phyloP scores from a whole-genome alignment of 2,797 vertebrate species.

The Echiichthys vipera region DNA sequence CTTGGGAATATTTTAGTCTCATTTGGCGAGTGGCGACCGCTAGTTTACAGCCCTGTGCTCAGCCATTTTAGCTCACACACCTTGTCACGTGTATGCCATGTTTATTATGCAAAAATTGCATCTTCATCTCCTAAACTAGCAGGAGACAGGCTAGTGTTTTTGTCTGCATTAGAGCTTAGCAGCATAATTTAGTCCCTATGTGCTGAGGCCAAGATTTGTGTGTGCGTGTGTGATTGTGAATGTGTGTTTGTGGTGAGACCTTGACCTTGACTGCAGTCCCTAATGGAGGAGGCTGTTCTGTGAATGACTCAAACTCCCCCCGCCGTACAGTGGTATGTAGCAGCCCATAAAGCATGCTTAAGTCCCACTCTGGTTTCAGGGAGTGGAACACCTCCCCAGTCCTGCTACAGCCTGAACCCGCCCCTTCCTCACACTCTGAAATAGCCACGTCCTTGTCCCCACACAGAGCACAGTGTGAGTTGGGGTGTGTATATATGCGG shows the following conservation, averaged over 20 bases:
- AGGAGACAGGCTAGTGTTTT: constrained; percentile 28
- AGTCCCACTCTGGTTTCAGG: constrained; percentile 85
- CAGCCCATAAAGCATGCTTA: constrained; percentile 86
- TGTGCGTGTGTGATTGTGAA: constrained; percentile 30
- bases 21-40: no score
- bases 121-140: constrained; percentile 14
- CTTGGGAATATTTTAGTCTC: no score
- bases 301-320: constrained; percentile 79
- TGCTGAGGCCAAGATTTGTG: constrained; percentile 32
- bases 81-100: no score
- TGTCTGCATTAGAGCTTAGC: constrained; percentile 43
- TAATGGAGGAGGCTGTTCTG: constrained; percentile 82
- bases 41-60: no score
- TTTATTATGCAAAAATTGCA: no score
- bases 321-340: constrained; percentile 77
- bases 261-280: constrained; percentile 84
- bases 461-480: constrained; percentile 61
- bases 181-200: constrained; percentile 24
- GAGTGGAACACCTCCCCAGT: constrained; percentile 71
- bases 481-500: constrained; percentile 69
- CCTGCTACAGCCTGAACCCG: constrained; percentile 33
- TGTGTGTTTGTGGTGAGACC: constrained; percentile 56
- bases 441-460: constrained; percentile 87
- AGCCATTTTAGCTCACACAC: no score
- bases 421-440: constrained; percentile 83